Evolutionary conservation across 2,113 vertebrate genomes (phyloP).

Genomic region (Microcebus tavaratra): DNA sequence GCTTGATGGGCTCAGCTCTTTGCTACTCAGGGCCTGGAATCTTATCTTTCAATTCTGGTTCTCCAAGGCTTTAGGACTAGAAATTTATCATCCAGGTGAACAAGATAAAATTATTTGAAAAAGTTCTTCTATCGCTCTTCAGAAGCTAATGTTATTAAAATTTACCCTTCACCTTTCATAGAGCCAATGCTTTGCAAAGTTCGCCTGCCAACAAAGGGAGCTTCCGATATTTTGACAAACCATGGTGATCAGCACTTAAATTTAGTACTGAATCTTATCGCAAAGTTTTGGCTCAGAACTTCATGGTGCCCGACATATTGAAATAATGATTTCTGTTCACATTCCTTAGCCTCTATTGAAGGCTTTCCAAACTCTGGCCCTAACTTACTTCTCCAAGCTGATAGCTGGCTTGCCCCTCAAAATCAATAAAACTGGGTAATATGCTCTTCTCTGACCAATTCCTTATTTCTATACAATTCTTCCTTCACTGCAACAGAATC

Average conservation of each 20-base stretch:
- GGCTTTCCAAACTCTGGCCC: neutral
- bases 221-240: conserved; percentile 79
- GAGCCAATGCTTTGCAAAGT: conserved; percentile 58
- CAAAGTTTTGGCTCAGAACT: neutral
- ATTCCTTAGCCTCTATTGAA: neutral
- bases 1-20: neutral
- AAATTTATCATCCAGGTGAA: neutral
- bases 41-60: neutral
- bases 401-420: neutral
- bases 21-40: neutral
- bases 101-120: conserved; percentile 34
- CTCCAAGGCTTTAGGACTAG: neutral
- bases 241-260: conserved; percentile 62
- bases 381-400: neutral
- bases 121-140: conserved; percentile 31
- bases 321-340: neutral
- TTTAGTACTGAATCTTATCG: conserved; percentile 38
- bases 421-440: neutral
- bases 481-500: neutral
- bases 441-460: neutral
- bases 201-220: conserved; percentile 69
- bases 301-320: neutral
- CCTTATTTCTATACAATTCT: neutral
- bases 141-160: conserved; percentile 72
- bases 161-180: conserved; percentile 66